Evolutionary conservation across 2,888 invertebrate species (phyloP).

Genomic region (Chrysotoxum bicinctum): DNA sequence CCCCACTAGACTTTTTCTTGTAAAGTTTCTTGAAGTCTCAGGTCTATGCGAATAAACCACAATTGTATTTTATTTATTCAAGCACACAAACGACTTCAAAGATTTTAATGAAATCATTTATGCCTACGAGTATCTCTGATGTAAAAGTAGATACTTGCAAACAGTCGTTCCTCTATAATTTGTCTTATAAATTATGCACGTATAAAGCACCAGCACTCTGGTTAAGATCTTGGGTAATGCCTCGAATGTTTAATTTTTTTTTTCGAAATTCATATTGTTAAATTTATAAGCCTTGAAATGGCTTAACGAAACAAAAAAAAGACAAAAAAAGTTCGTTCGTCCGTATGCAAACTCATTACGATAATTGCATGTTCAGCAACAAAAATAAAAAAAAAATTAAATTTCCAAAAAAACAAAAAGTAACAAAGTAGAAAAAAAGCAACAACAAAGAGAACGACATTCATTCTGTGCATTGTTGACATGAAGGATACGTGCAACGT

Average conservation of each 20-base stretch:
- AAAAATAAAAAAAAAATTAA: slow-evolving; percentile 37
- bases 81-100: too few species aligned
- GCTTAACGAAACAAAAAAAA: slow-evolving; percentile 32
- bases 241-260: neutral
- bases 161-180: too few species aligned
- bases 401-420: slow-evolving; percentile 34
- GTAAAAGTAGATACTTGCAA: too few species aligned
- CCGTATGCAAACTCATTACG: slow-evolving; percentile 70
- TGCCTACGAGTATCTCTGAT: too few species aligned
- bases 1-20: too few species aligned
- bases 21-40: too few species aligned
- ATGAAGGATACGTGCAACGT: slow-evolving; percentile 60
- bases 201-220: neutral
- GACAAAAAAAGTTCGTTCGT: slow-evolving; percentile 43
- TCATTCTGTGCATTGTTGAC: slow-evolving; percentile 66
- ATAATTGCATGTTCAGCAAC: slow-evolving; percentile 70
- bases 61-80: too few species aligned
- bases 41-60: too few species aligned
- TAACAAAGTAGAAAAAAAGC: slow-evolving; percentile 24
- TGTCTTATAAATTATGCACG: too few species aligned
- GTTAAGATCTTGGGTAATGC: neutral
- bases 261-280: slow-evolving; percentile 1
- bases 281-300: slow-evolving; percentile 31
- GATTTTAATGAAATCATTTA: too few species aligned
- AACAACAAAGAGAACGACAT: slow-evolving; percentile 65